Evolutionary conservation across 2,113 vertebrate genomes (phyloP).

Genomic region (Microtus oregoni): DNA sequence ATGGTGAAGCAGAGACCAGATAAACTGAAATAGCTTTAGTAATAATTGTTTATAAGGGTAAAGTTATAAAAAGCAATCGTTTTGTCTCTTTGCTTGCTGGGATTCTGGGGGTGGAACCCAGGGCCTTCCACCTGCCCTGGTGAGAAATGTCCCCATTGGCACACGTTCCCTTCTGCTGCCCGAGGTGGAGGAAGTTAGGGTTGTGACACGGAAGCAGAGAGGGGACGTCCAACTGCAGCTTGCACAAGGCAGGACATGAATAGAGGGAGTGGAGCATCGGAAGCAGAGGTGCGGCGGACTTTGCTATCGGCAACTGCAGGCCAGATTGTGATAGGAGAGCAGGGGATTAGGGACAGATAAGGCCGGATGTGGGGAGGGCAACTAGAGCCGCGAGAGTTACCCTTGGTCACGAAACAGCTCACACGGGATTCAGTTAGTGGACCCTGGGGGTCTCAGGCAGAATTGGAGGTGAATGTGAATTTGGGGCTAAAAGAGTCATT

Average conservation of each 20-base stretch:
- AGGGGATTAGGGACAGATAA: neutral
- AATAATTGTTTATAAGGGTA: neutral
- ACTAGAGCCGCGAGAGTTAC: neutral
- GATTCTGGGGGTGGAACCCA: neutral
- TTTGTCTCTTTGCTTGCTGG: neutral
- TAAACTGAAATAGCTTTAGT: too few relatives aligned
- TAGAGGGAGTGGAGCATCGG: neutral
- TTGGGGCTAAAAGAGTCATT: neutral
- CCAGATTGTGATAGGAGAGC: neutral
- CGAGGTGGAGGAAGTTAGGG: neutral
- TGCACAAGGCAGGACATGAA: neutral
- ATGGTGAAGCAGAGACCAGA: too few relatives aligned
- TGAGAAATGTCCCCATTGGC: neutral
- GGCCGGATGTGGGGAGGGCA: too few relatives aligned
- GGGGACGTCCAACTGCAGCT: neutral
- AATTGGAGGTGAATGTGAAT: neutral
- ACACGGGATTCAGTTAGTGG: too few relatives aligned
- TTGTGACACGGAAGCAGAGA: neutral
- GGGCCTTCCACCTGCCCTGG: neutral
- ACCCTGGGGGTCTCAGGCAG: neutral
- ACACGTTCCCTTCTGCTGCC: neutral
- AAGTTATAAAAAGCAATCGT: neutral
- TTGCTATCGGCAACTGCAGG: neutral
- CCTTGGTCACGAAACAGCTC: rapidly evolving
- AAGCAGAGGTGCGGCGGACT: neutral